Evolutionary conservation across 2,888 invertebrate species (phyloP).

Genomic region (Creontiades dilutus): DNA sequence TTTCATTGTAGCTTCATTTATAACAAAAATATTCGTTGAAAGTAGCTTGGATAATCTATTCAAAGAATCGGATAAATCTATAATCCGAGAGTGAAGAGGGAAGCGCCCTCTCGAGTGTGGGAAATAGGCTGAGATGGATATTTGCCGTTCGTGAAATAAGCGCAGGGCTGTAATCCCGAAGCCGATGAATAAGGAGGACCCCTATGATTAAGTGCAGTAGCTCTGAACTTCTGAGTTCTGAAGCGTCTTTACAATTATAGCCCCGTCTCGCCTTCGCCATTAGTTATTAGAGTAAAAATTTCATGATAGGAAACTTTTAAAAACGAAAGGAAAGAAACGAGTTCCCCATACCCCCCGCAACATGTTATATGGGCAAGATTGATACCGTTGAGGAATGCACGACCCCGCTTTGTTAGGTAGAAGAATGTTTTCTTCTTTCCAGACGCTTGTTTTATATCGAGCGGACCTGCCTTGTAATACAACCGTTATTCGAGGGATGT

Average conservation of each 20-base stretch:
- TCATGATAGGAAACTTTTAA: constrained; percentile 41
- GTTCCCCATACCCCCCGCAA: constrained; percentile 12
- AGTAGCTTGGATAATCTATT: background rate
- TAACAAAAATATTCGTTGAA: too few relatives aligned
- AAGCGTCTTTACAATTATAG: constrained; percentile 57
- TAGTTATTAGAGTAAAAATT: constrained; percentile 53
- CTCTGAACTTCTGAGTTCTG: constrained; percentile 41
- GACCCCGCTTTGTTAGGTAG: background rate
- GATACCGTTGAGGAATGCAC: background rate
- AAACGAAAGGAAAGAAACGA: constrained; percentile 12
- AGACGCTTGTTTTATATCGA: background rate
- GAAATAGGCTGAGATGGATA: constrained; percentile 52
- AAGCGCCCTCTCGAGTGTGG: constrained; percentile 31
- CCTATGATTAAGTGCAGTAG: constrained; percentile 63
- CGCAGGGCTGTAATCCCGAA: constrained; percentile 52
- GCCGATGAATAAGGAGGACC: constrained; percentile 60
- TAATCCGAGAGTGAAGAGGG: background rate
- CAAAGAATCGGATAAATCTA: background rate
- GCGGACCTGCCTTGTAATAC: background rate
- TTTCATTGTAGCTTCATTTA: too few relatives aligned
- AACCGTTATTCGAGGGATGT: background rate
- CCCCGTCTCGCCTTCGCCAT: constrained; percentile 57
- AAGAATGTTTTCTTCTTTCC: background rate
- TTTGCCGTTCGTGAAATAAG: constrained; percentile 60
- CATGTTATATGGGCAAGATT: background rate